A percentile compares a stretch with the other conserved stretches of the same genome.
Evolutionary conservation across 2,113 vertebrate genomes (phyloP).

Genomic region (Mesocricetus auratus): DNA sequence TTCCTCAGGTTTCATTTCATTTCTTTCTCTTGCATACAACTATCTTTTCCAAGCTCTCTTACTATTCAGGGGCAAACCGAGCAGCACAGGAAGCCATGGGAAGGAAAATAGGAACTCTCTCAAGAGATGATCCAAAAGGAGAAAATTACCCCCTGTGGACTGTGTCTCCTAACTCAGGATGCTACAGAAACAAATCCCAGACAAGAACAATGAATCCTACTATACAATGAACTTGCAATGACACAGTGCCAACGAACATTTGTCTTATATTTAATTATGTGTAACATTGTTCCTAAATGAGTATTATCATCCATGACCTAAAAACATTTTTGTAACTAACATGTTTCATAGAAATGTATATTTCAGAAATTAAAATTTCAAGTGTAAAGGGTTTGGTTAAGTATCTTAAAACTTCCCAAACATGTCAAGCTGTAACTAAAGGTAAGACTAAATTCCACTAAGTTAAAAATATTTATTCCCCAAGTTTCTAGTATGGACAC

Average conservation of each 20-base stretch:
- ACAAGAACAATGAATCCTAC: constrained; percentile 69
- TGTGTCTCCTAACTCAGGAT: constrained; percentile 68
- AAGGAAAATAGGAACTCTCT: constrained; percentile 82
- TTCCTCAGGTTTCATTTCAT: background rate
- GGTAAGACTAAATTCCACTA: background rate
- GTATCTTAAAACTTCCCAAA: background rate
- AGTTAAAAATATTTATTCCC: background rate
- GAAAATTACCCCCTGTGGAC: constrained; percentile 79
- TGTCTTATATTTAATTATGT: constrained; percentile 80
- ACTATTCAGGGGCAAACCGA: constrained; percentile 73
- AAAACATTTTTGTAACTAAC: constrained; percentile 75
- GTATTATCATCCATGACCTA: constrained; percentile 68
- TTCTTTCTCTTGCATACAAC: background rate
- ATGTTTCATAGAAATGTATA: constrained; percentile 71
- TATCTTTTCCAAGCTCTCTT: constrained; percentile 63
- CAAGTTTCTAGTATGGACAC: background rate
- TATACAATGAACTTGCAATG: constrained; percentile 63
- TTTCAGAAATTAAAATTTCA: constrained; percentile 76
- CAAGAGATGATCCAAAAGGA: constrained; percentile 81
- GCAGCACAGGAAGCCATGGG: constrained; percentile 79
- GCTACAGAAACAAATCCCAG: constrained; percentile 30
- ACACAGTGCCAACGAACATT: constrained; percentile 65
- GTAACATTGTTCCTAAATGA: constrained; percentile 79
- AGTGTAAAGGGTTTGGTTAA: background rate
- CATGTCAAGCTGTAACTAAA: background rate